Evolutionary conservation across 2,113 vertebrate genomes (phyloP).

Genomic region (Accipiter cooperii): DNA sequence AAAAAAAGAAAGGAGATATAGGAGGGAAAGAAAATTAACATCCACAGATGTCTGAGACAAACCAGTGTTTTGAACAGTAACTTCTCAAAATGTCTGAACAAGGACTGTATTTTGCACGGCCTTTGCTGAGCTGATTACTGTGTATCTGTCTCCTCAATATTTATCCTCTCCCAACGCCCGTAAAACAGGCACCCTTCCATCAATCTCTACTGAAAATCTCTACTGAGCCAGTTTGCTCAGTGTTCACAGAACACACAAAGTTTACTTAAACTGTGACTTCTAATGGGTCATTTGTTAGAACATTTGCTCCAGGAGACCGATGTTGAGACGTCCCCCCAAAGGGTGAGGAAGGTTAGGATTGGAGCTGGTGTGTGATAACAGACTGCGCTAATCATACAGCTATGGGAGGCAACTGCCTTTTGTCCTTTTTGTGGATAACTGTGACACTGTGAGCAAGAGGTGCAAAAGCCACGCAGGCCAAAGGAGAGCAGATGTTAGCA

Average conservation of each 20-base stretch:
- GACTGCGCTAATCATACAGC: neutral
- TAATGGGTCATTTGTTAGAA: neutral
- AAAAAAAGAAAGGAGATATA: too few species aligned
- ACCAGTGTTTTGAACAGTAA: neutral
- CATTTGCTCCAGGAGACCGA: neutral
- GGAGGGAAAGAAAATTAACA: neutral
- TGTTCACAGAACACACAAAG: neutral
- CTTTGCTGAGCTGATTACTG: neutral
- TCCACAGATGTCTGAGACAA: neutral
- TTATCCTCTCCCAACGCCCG: rapidly evolving
- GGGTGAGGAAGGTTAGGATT: neutral
- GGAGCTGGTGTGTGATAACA: neutral
- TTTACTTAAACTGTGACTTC: neutral
- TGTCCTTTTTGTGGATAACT: neutral
- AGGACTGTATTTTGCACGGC: neutral
- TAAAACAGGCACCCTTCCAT: neutral
- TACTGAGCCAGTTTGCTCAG: neutral
- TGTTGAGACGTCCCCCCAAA: neutral
- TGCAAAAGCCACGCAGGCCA: neutral
- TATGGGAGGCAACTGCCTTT: neutral
- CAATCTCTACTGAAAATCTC: neutral
- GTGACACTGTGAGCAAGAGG: neutral
- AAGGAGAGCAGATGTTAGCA: neutral
- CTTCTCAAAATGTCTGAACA: neutral
- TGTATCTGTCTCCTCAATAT: neutral